These are phyloP conservation scores for Mungos mungo DNA, from an alignment of 2,113 vertebrate genomes.

Conservation along the genomic window DNA sequence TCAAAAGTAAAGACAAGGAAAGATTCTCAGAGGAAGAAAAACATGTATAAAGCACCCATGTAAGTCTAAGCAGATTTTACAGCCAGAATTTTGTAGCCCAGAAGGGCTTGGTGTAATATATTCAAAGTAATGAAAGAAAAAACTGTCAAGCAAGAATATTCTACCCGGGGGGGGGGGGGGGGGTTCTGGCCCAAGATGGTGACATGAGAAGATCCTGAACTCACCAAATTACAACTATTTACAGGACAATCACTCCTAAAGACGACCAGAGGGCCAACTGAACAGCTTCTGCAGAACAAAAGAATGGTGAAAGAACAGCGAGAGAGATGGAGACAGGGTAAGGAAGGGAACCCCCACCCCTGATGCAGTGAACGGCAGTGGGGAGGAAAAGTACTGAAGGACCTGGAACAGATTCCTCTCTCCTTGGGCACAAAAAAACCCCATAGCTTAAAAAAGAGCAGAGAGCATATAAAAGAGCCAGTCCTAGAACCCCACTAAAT, in stretches of 20 bases:
- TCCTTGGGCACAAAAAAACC: neutral
- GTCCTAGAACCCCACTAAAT: neutral
- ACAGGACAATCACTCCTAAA: neutral
- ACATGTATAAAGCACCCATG: neutral
- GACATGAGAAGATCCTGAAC: neutral
- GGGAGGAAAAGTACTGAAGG: neutral
- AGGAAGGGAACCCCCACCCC: neutral
- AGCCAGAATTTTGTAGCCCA: neutral
- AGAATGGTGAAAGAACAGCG: neutral
- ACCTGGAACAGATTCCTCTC: neutral
- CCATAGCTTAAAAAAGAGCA: neutral
- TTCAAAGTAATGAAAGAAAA: neutral
- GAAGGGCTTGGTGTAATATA: neutral
- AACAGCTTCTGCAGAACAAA: neutral
- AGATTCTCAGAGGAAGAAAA: neutral
- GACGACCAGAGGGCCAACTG: neutral
- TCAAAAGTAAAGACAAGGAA: neutral
- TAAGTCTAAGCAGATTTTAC: neutral
- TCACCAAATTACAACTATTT: neutral
- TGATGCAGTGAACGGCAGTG: neutral
- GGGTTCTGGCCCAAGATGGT: neutral
- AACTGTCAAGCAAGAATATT: neutral
- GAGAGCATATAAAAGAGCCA: neutral
- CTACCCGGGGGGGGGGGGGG: too few species aligned
- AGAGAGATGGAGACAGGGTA: neutral